Evolutionary conservation across 2,888 invertebrate species (phyloP).

Genomic region (Homarus gammarus): DNA sequence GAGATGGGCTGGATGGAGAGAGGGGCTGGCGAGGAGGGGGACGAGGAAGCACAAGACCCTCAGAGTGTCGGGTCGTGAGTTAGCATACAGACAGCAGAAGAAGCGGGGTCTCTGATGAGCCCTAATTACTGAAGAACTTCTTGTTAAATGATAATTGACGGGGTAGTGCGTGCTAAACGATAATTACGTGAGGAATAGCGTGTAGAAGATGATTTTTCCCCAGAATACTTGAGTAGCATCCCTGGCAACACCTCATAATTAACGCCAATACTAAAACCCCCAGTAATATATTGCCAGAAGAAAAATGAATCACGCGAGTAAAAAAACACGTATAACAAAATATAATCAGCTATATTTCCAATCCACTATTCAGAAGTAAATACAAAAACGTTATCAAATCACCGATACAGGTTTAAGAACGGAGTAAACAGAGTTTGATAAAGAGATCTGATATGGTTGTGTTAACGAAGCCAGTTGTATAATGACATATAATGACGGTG

Average conservation of each 20-base stretch:
- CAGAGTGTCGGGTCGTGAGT: slow-evolving; percentile 26
- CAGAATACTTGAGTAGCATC: slow-evolving; percentile 28
- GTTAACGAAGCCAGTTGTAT: not conserved
- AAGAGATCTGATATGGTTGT: not conserved
- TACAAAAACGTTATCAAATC: not conserved
- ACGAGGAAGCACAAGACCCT: not conserved
- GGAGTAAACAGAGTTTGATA: not conserved
- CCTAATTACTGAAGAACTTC: slow-evolving; percentile 54
- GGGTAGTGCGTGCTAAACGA: slow-evolving; percentile 55
- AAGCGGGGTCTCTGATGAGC: slow-evolving; percentile 42
- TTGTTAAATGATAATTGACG: slow-evolving; percentile 59
- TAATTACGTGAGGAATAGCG: slow-evolving; percentile 47
- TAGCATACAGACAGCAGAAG: slow-evolving; percentile 24
- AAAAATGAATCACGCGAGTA: too few species aligned
- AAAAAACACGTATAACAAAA: too few species aligned
- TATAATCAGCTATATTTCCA: too few species aligned
- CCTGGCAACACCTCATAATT: slow-evolving; percentile 7
- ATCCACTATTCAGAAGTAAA: too few species aligned
- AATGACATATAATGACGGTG: slow-evolving; percentile 10
- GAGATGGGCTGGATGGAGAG: slow-evolving; percentile 4
- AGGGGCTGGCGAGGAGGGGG: not conserved
- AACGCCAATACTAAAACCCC: slow-evolving; percentile 19
- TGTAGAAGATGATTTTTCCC: slow-evolving; percentile 41
- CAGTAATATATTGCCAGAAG: too few species aligned
- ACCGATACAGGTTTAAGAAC: not conserved